Conservation (phyloP, 2,888 invertebrate species). For the Phyllotreta cruciferae region DNA sequence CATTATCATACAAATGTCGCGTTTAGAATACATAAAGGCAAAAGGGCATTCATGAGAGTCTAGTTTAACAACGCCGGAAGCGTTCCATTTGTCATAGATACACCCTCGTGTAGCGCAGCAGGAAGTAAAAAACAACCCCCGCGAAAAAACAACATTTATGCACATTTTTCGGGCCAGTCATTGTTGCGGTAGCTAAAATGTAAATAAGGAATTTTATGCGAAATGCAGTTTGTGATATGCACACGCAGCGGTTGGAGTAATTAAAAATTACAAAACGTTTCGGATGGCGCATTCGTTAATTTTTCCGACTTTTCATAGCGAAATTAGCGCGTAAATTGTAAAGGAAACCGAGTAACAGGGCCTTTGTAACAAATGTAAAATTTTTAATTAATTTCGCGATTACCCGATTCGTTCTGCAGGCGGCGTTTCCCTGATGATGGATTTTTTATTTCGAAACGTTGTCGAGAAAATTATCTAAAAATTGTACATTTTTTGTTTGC, state of each 20-base stretch:
- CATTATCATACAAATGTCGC: conserved; percentile 25
- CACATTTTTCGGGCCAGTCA: conserved; percentile 13
- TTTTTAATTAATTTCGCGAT: conserved; percentile 22
- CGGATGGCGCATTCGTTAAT: too few relatives aligned
- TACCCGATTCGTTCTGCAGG: conserved; percentile 34
- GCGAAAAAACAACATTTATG: background rate
- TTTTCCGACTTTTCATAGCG: too few relatives aligned
- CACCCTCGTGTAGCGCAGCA: too few relatives aligned
- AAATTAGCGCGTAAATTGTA: too few relatives aligned
- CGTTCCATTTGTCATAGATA: conserved; percentile 25
- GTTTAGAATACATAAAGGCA: conserved; percentile 24
- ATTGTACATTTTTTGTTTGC: too few relatives aligned
- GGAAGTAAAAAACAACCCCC: conserved; percentile 9
- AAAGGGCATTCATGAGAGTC: conserved; percentile 18
- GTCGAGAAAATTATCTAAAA: too few relatives aligned
- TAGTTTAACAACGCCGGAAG: conserved; percentile 23
- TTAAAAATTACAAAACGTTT: too few relatives aligned
- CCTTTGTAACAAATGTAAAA: too few relatives aligned
- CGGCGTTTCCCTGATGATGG: background rate
- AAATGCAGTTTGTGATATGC: background rate
- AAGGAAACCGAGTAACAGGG: too few relatives aligned
- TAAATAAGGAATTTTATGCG: background rate
- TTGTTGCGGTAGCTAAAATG: background rate
- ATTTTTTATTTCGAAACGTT: conserved; percentile 8
- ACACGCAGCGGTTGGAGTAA: background rate